Conservation (phyloP, 2,888 invertebrate genomes). For the Hybos culiciformis region DNA sequence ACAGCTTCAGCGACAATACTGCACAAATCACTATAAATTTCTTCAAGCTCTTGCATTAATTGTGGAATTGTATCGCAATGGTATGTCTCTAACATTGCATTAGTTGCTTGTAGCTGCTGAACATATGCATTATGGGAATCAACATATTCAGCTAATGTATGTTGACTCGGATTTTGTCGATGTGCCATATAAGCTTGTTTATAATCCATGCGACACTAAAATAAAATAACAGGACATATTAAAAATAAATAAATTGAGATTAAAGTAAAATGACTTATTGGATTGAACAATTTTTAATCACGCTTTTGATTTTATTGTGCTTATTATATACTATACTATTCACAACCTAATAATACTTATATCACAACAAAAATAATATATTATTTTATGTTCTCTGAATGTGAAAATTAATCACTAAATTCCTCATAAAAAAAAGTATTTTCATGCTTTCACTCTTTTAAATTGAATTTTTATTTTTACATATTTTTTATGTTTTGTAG, state of each 20-base stretch:
- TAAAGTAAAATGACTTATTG: background rate
- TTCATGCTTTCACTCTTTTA: no score
- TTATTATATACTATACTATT: background rate
- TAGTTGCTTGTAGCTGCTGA: conserved; percentile 82
- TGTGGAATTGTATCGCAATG: conserved; percentile 74
- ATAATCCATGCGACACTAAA: conserved; percentile 77
- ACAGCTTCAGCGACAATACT: conserved; percentile 77
- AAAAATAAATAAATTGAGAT: background rate
- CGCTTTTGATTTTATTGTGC: background rate
- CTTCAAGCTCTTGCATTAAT: conserved; percentile 80
- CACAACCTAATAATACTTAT: background rate
- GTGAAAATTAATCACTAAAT: background rate
- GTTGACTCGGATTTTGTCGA: conserved; percentile 56
- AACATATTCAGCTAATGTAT: conserved; percentile 62
- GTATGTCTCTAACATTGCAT: conserved; percentile 85
- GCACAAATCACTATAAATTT: conserved; percentile 81
- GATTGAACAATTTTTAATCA: background rate
- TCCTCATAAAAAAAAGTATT: no score
- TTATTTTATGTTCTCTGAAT: background rate
- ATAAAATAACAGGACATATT: conserved; percentile 7
- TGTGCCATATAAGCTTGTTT: conserved; percentile 70
- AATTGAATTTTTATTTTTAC: no score
- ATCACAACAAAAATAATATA: background rate
- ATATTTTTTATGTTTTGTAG: no score
- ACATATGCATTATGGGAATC: conserved; percentile 90